A percentile compares a stretch with the other conserved stretches of the same genome.
Conservation (phyloP, 2,113 vertebrate genomes). For the Cynopterus brachyotis region DNA sequence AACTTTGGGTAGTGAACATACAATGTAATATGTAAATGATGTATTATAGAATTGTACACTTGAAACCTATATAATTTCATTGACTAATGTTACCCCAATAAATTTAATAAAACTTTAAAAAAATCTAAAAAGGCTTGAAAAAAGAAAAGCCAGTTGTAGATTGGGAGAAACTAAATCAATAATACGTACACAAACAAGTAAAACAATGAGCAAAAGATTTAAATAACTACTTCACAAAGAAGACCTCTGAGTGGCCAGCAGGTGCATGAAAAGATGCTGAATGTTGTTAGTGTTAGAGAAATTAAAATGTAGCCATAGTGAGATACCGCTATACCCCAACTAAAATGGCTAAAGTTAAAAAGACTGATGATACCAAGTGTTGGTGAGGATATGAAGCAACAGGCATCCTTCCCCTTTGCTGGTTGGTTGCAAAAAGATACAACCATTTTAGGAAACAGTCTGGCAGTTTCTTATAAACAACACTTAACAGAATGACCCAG, state of each 20-base stretch:
- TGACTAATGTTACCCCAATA: no score
- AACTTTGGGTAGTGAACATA: no score
- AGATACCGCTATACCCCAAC: not conserved
- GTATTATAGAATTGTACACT: no score
- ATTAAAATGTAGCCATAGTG: not conserved
- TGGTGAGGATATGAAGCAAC: not conserved
- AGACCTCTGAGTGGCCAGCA: not conserved
- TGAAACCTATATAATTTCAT: no score
- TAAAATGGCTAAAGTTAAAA: not conserved
- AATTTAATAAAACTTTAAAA: no score
- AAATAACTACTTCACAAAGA: not conserved
- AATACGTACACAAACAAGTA: not conserved
- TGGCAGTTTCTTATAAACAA: not conserved
- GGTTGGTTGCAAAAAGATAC: not conserved
- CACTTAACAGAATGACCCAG: not conserved
- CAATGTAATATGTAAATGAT: no score
- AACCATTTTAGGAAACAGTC: not conserved
- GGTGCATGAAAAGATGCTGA: not conserved
- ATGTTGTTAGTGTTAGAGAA: not conserved
- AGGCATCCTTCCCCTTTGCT: not conserved
- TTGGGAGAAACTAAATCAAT: not conserved
- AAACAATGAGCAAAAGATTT: not conserved
- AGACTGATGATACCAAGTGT: not conserved
- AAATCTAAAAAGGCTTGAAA: no score
- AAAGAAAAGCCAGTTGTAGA: not conserved